Conservation (phyloP, 2,797 vertebrate species). For the Taenioides sp. region DNA sequence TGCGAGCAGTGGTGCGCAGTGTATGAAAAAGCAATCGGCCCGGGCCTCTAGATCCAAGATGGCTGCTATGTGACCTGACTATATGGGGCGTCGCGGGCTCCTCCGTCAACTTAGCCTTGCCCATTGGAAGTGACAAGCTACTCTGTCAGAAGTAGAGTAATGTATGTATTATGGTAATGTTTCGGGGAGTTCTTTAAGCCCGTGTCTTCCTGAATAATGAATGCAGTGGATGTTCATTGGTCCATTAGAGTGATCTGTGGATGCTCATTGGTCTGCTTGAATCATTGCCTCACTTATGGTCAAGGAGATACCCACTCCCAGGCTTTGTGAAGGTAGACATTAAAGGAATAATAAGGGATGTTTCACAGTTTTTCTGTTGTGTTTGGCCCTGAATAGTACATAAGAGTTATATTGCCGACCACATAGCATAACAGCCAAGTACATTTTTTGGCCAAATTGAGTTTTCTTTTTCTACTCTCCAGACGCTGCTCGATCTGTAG, state of each 20-base stretch:
- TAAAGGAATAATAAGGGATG: constrained; percentile 1
- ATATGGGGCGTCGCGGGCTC: not conserved
- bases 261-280: constrained; percentile 64
- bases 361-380: constrained; percentile 10
- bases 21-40: constrained; percentile 65
- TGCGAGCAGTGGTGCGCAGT: constrained; percentile 35
- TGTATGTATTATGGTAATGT: constrained; percentile 28
- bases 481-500: too few species aligned
- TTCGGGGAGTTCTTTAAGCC: constrained; percentile 9
- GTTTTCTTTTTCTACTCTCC: too few species aligned
- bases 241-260: constrained; percentile 21
- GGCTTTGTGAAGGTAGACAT: constrained; percentile 15
- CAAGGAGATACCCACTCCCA: constrained; percentile 36
- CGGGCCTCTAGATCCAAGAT: constrained; percentile 58
- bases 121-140: constrained; percentile 63
- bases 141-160: constrained; percentile 41
- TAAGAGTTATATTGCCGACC: not conserved
- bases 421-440: too few species aligned
- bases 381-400: constrained; percentile 23
- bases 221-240: constrained; percentile 53
- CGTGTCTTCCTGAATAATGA: constrained; percentile 49
- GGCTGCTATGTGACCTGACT: constrained; percentile 57
- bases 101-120: constrained; percentile 41
- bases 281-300: constrained; percentile 41
- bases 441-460: too few species aligned